Percentiles rank a stretch among this genome's conserved stretches.
These are phyloP conservation scores for Radopholus similis DNA, from an alignment of 1,140 invertebrate genomes.

Conservation along the genomic window DNA sequence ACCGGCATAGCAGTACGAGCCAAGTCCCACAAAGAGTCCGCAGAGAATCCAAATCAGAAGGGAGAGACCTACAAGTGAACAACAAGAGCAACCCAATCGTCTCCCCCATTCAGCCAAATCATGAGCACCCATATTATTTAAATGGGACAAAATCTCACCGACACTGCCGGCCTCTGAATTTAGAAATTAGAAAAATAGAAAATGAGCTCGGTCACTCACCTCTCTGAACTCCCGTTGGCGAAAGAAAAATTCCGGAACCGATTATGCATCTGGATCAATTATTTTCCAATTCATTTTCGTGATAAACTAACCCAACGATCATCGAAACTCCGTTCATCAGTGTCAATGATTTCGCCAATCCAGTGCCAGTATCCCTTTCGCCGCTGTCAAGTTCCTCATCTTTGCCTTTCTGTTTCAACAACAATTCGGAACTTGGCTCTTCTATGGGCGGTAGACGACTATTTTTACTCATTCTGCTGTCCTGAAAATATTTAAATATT, in stretches of 20 bases:
- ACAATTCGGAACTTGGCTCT: constrained; percentile 1
- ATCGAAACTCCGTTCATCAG: constrained; percentile 58
- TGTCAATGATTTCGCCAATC: constrained; percentile 44
- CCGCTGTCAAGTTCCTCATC: constrained; percentile 5
- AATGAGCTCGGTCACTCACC: neutral
- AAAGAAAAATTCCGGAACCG: constrained; percentile 79
- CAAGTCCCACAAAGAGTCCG: constrained; percentile 53
- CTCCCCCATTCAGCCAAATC: too few species aligned
- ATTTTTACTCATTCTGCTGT: too few species aligned
- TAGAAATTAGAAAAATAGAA: neutral
- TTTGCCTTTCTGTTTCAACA: neutral
- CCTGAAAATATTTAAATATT: too few species aligned
- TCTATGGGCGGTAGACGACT: constrained; percentile 1
- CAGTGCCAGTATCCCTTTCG: constrained; percentile 28
- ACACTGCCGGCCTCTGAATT: constrained; percentile 51
- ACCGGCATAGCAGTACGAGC: constrained; percentile 28
- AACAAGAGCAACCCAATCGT: too few species aligned
- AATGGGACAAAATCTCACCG: too few species aligned
- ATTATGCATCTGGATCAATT: constrained; percentile 56
- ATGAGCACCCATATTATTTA: too few species aligned
- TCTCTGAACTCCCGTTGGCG: constrained; percentile 73
- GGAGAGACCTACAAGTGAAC: too few species aligned
- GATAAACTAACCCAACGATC: constrained; percentile 29
- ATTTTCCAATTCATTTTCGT: neutral
- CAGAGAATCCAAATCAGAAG: constrained; percentile 49